A percentile compares a stretch with the other conserved stretches of the same genome.
These are phyloP conservation scores for Phymatocera aterrima DNA, from an alignment of 2,888 invertebrate species.

Conservation along the genomic window DNA sequence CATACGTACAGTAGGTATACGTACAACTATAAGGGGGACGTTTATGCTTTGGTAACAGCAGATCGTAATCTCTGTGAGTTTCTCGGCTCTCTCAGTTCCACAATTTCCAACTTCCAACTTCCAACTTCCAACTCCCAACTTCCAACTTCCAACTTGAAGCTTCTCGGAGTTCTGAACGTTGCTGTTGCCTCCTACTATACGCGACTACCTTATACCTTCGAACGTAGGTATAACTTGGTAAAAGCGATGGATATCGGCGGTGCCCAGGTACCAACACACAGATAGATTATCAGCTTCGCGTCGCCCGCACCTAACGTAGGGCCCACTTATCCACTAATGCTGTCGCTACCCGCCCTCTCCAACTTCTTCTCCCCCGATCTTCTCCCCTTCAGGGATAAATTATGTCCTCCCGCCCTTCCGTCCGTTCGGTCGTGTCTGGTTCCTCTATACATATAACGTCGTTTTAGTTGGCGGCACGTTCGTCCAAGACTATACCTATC, in stretches of 20 bases:
- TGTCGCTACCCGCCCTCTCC: constrained; percentile 69
- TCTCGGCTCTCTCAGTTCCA: constrained; percentile 1
- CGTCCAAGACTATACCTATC: not conserved
- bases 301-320: constrained; percentile 62
- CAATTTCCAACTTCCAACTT: not conserved
- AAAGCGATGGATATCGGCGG: constrained; percentile 33
- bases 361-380: constrained; percentile 13
- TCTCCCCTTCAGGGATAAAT: constrained; percentile 37
- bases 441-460: not conserved
- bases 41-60: constrained; percentile 40
- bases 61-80: constrained; percentile 26
- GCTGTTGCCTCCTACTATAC: too few relatives aligned
- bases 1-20: not conserved
- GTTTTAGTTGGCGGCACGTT: not conserved
- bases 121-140: constrained; percentile 13
- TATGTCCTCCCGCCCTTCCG: constrained; percentile 33
- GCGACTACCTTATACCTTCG: not conserved
- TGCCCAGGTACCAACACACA: constrained; percentile 41
- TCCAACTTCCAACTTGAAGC: constrained; percentile 21
- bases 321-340: constrained; percentile 73
- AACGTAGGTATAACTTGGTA: not conserved
- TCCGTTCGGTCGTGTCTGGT: constrained; percentile 3
- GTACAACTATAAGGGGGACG: not conserved
- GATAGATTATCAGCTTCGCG: constrained; percentile 24
- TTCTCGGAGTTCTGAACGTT: constrained; percentile 11